Percentiles rank a stretch among this genome's conserved stretches.
phyloP scores from a whole-genome alignment of 1,140 invertebrate species.

The Drosophila kurseongensis region DNA sequence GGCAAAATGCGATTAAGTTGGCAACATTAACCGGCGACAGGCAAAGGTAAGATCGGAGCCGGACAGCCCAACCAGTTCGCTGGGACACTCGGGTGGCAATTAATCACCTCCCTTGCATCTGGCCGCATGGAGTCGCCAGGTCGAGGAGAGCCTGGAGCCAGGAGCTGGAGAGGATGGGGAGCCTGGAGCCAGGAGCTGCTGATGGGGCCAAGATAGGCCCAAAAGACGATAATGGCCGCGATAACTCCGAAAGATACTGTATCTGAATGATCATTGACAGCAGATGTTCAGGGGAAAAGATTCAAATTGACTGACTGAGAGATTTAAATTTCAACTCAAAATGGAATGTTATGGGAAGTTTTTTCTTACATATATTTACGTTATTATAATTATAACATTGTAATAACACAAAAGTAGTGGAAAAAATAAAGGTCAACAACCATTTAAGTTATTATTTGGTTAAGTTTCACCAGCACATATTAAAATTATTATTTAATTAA shows the following conservation, averaged over 20 bases:
- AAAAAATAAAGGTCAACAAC: no score
- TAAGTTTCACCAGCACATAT: no score
- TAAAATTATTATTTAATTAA: no score
- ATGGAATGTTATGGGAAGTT: not conserved
- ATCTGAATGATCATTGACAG: slow-evolving; percentile 43
- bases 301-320: not conserved
- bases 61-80: slow-evolving; percentile 24
- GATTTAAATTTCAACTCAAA: slow-evolving; percentile 7
- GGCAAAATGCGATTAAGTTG: slow-evolving; percentile 80
- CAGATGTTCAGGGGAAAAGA: not conserved
- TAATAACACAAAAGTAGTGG: no score
- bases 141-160: slow-evolving; percentile 3
- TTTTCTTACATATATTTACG: no score
- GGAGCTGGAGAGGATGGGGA: slow-evolving; percentile 1
- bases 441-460: no score
- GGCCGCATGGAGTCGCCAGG: slow-evolving; percentile 34
- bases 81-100: slow-evolving; percentile 51
- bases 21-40: slow-evolving; percentile 77
- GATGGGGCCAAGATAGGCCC: slow-evolving; percentile 41
- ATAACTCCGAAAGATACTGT: slow-evolving; percentile 30
- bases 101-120: slow-evolving; percentile 55
- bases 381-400: no score
- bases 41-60: slow-evolving; percentile 2
- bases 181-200: slow-evolving; percentile 39
- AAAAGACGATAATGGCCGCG: slow-evolving; percentile 41